phyloP scores from a whole-genome alignment of 64 coral and sea anemone genomes.

The Cladopsammia gracilis region DNA sequence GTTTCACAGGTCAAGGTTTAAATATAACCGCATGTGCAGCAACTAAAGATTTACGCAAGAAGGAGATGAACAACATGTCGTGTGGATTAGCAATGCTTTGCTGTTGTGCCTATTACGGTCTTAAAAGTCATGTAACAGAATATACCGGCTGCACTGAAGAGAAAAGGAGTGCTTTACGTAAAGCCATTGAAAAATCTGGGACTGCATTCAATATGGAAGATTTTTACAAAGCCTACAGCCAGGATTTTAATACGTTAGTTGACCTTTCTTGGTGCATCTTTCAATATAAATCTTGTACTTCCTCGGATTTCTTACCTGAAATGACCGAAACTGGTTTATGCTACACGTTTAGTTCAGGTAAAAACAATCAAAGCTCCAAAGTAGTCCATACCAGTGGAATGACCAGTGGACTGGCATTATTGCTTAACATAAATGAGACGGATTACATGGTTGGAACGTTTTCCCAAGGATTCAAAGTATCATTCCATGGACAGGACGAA shows the following conservation, averaged over 20 bases:
- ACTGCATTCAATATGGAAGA: conserved; percentile 24
- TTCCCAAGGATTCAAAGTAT: conserved; percentile 14
- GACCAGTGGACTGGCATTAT: conserved; percentile 30
- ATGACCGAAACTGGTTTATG: conserved; percentile 44
- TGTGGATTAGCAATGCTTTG: conserved; percentile 10
- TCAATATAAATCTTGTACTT: neutral
- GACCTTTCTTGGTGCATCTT: neutral
- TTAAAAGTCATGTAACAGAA: neutral
- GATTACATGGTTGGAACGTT: conserved; percentile 40
- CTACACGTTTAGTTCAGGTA: conserved; percentile 65
- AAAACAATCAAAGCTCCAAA: neutral
- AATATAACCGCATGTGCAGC: neutral
- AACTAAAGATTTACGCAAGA: neutral
- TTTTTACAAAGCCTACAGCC: conserved; percentile 20
- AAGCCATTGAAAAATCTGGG: neutral
- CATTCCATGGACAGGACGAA: conserved; percentile 54
- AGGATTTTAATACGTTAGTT: neutral
- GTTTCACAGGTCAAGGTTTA: neutral
- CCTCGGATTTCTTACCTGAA: conserved; percentile 10
- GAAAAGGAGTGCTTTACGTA: conserved; percentile 4
- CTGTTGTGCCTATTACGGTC: neutral
- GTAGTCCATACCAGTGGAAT: neutral
- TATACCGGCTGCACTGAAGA: conserved; percentile 16
- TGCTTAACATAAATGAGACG: conserved; percentile 18
- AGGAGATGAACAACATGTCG: conserved; percentile 8